These are phyloP conservation scores for Phallusia fumigata DNA, from an alignment of 23 tunicate genomes.

Conservation along the genomic window DNA sequence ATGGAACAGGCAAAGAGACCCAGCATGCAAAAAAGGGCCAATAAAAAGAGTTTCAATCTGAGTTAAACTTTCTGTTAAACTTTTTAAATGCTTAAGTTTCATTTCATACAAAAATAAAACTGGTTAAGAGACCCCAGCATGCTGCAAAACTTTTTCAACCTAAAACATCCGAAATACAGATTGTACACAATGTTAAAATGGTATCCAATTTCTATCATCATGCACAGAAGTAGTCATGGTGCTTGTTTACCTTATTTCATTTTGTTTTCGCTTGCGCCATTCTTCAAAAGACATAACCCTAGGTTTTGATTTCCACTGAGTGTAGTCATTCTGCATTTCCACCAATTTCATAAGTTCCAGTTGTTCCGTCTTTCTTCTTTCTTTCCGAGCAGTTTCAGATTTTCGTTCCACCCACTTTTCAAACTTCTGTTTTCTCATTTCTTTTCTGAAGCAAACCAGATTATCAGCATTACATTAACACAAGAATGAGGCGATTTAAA, in stretches of 20 bases:
- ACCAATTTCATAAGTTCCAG: constrained; percentile 18
- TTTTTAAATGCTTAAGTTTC: too few relatives aligned
- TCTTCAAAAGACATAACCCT: constrained; percentile 72
- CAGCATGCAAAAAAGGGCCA: too few relatives aligned
- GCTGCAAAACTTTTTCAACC: too few relatives aligned
- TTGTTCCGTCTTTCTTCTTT: constrained; percentile 24
- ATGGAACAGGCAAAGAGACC: too few relatives aligned
- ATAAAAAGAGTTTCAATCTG: too few relatives aligned
- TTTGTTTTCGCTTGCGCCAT: constrained; percentile 64
- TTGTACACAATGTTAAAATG: too few relatives aligned
- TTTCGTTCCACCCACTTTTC: constrained; percentile 57
- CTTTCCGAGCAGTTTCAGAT: constrained; percentile 41
- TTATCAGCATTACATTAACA: too few relatives aligned
- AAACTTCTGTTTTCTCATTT: constrained; percentile 37
- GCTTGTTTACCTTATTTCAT: constrained; percentile 47
- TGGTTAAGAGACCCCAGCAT: too few relatives aligned
- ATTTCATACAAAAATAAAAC: too few relatives aligned
- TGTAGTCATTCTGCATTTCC: constrained; percentile 28
- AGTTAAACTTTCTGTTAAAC: too few relatives aligned
- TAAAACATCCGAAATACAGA: too few relatives aligned
- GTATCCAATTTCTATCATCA: neutral
- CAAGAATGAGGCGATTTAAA: too few relatives aligned
- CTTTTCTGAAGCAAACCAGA: constrained; percentile 40
- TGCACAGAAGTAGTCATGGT: neutral
- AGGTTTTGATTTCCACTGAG: constrained; percentile 47